Base-by-base conservation (phyloP, 2,888 invertebrate genomes). In the Lithophane semibrunnea region DNA sequence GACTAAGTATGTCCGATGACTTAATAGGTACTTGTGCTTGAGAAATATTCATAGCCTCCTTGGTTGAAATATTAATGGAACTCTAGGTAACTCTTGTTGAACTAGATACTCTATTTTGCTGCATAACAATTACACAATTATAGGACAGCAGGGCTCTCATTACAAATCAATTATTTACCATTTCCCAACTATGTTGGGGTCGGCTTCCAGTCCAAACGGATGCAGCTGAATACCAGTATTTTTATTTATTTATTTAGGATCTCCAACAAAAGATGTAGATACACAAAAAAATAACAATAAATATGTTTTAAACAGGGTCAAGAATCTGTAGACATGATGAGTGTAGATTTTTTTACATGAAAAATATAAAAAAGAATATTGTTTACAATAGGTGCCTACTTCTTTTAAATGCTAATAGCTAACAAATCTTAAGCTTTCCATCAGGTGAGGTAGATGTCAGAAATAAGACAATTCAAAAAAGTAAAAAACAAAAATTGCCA, bases 41-140 rank as follows among this genome's bases (percentile, higher is more conserved):
- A n/a, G 42, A 18, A 5, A 16, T 73, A 73, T 73, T 49, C 47
- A 61, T 54, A 73, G 44, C 29, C 58, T 71, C n/a, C 8, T 52
- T 80, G 18, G 29, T 21, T n/a, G 16, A 37, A 37, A 16, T 67
- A 9, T 54, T 21, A 37, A 56, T 37, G 56, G 37, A 58, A 68
- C 29, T 67, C 10, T 63, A 12, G 5, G 9, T 65, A 44, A 44
- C 24, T 24, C 4, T 49, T 49, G 21, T 29, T 29, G 24, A 4
- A 67, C 29, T 66, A 21, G 13, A 68, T 68, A 37, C 4, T n/a
- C 10, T 37, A 10, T 68, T 54, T 7, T 5, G 37, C 37, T 56
- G 21, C 47, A 8, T 49, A 24, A 29, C 0, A 66, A 21, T 47
- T 24, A 18, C 2, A 21, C 24, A 42, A 61, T 44, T 42, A 18